A percentile compares a stretch with the other conserved stretches of the same genome.
Conservation (phyloP, 2,888 invertebrate species). For the Parthenolecanium corni region DNA sequence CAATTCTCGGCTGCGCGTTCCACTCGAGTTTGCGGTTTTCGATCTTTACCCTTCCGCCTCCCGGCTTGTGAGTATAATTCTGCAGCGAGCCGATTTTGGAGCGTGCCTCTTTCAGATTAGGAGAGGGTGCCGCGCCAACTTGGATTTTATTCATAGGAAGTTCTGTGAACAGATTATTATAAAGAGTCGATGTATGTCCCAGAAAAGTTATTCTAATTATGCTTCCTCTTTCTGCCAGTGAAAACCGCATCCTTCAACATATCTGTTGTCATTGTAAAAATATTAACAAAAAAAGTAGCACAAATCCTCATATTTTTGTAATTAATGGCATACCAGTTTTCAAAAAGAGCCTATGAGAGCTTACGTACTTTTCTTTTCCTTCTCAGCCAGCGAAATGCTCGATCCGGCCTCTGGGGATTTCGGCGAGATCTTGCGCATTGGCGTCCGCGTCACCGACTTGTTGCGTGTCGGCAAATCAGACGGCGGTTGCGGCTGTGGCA, state of each 20-base stretch:
- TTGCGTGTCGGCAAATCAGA: constrained; percentile 11
- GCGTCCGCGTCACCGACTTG: constrained; percentile 27
- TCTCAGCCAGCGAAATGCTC: not conserved
- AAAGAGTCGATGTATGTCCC: too few relatives aligned
- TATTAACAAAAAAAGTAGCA: too few relatives aligned
- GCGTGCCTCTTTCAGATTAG: constrained; percentile 79
- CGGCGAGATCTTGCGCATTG: constrained; percentile 19
- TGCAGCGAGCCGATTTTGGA: constrained; percentile 86
- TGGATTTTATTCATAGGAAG: constrained; percentile 87
- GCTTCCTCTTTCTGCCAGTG: too few relatives aligned
- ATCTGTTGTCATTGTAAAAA: too few relatives aligned
- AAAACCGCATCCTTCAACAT: too few relatives aligned
- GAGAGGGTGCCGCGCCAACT: constrained; percentile 83
- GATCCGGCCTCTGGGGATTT: constrained; percentile 26
- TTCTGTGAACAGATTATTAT: too few relatives aligned
- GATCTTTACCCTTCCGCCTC: constrained; percentile 77
- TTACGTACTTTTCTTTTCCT: constrained; percentile 30
- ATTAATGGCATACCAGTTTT: too few relatives aligned
- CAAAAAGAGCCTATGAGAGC: too few relatives aligned
- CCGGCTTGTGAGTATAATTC: constrained; percentile 80
- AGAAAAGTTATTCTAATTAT: too few relatives aligned
- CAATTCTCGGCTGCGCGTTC: constrained; percentile 72
- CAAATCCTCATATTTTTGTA: too few relatives aligned
- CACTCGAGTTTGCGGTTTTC: constrained; percentile 76
- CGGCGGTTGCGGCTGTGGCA: constrained; percentile 3